A percentile compares a stretch with the other conserved stretches of the same genome.
Conservation (phyloP, 2,888 invertebrate genomes). For the Bembecia ichneumoniformis region DNA sequence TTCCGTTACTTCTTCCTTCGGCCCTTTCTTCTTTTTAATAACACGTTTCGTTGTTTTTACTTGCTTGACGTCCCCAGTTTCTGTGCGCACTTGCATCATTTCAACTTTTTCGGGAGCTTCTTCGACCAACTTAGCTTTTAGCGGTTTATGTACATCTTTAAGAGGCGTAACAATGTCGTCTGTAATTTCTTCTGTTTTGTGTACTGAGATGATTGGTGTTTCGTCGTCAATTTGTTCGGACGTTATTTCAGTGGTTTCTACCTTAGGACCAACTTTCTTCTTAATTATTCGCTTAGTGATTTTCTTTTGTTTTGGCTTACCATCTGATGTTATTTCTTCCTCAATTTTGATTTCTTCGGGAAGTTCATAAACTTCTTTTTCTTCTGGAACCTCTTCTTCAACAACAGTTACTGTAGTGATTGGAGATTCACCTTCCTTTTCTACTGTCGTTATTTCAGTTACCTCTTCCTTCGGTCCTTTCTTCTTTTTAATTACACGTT, state of each 20-base stretch:
- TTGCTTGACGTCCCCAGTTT: constrained; percentile 32
- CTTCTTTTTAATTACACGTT: constrained; percentile 26
- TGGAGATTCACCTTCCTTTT: constrained; percentile 40
- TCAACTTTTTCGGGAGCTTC: constrained; percentile 34
- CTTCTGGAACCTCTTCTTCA: constrained; percentile 20
- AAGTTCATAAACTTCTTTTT: constrained; percentile 16
- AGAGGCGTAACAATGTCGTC: constrained; percentile 15
- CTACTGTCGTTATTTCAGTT: constrained; percentile 20
- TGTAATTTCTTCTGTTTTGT: constrained; percentile 8
- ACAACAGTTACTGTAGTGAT: constrained; percentile 23
- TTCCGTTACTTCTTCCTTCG: constrained; percentile 34
- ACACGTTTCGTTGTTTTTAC: constrained; percentile 22
- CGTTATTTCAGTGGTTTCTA: constrained; percentile 35
- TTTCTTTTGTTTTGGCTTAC: constrained; percentile 10
- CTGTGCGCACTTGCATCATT: constrained; percentile 39
- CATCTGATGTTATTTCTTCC: too few species aligned
- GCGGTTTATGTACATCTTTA: constrained; percentile 3
- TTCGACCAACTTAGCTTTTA: constrained; percentile 21
- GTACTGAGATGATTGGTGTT: constrained; percentile 14
- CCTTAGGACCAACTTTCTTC: constrained; percentile 31
- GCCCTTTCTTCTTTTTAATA: constrained; percentile 37
- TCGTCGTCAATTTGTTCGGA: constrained; percentile 35
- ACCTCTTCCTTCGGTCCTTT: constrained; percentile 16
- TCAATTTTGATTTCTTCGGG: too few species aligned
- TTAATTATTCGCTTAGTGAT: constrained; percentile 30